A percentile compares a stretch with the other conserved stretches of the same genome.
phyloP scores from a whole-genome alignment of 2,888 invertebrate genomes.

The Phania funesta region DNA sequence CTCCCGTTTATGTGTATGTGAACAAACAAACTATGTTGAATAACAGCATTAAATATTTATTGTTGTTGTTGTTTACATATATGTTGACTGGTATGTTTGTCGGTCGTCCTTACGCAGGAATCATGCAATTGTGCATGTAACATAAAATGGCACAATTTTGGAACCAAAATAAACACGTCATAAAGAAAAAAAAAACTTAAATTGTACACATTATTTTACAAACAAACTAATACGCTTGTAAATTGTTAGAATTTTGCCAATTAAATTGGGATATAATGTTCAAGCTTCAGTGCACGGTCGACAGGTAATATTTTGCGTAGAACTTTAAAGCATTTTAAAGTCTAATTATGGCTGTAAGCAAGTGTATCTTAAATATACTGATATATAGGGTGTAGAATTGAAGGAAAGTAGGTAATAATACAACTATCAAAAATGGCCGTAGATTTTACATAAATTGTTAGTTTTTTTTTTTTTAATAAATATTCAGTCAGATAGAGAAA shows the following conservation, averaged over 20 bases:
- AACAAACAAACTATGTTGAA: slow-evolving; percentile 13
- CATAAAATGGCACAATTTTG: slow-evolving; percentile 28
- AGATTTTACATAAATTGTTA: too few species aligned
- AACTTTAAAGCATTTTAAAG: too few species aligned
- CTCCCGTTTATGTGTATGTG: not conserved
- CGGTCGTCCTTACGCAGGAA: slow-evolving; percentile 9
- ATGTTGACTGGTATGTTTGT: not conserved
- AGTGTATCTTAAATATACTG: too few species aligned
- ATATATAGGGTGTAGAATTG: too few species aligned
- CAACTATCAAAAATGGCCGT: too few species aligned
- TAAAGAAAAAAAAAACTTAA: slow-evolving; percentile 2
- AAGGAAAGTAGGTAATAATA: too few species aligned
- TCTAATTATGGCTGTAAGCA: too few species aligned
- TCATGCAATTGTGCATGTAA: slow-evolving; percentile 56
- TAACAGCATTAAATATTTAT: slow-evolving; percentile 25
- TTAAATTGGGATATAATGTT: slow-evolving; percentile 8
- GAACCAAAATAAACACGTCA: slow-evolving; percentile 39
- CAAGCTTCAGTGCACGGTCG: not conserved
- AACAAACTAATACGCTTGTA: not conserved
- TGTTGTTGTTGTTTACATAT: not conserved
- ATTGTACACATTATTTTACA: not conserved
- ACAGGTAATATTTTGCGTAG: too few species aligned
- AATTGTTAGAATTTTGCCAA: slow-evolving; percentile 12
- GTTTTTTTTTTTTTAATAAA: too few species aligned
- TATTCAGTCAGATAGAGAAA: too few species aligned